Evolutionary conservation across 2,113 vertebrate species (phyloP).

Genomic region (Mionectes macconnelli): DNA sequence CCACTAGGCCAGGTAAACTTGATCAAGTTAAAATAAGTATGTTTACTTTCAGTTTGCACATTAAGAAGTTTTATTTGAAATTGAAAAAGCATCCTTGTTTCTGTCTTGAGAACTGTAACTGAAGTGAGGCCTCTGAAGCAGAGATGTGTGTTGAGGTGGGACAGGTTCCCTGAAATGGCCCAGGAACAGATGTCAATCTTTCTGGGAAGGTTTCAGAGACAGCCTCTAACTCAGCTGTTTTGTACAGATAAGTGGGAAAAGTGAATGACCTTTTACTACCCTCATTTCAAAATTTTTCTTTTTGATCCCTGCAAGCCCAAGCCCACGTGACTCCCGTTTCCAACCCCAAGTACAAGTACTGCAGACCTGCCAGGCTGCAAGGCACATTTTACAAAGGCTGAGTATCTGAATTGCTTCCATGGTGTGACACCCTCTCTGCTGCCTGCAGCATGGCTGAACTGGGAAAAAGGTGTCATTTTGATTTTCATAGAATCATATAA

Average conservation of each 20-base stretch:
- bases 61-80: background rate
- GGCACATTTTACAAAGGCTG: background rate
- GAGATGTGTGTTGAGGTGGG: background rate
- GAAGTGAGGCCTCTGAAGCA: background rate
- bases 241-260: background rate
- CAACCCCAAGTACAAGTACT: fast-evolving
- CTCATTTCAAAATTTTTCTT: background rate
- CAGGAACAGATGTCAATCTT: background rate
- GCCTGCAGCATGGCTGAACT: background rate
- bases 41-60: background rate
- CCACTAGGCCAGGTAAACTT: background rate
- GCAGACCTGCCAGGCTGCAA: background rate
- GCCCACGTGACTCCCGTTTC: background rate
- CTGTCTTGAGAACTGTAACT: background rate
- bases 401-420: background rate
- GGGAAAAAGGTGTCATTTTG: background rate
- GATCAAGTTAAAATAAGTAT: background rate
- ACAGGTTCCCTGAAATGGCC: background rate
- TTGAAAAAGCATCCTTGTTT: background rate
- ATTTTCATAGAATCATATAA: background rate
- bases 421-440: background rate
- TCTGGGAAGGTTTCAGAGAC: background rate
- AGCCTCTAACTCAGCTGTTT: background rate
- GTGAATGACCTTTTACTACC: background rate
- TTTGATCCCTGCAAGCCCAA: background rate